phyloP scores from a whole-genome alignment of 2,113 vertebrate species.

The Pycnonotus jocosus region DNA sequence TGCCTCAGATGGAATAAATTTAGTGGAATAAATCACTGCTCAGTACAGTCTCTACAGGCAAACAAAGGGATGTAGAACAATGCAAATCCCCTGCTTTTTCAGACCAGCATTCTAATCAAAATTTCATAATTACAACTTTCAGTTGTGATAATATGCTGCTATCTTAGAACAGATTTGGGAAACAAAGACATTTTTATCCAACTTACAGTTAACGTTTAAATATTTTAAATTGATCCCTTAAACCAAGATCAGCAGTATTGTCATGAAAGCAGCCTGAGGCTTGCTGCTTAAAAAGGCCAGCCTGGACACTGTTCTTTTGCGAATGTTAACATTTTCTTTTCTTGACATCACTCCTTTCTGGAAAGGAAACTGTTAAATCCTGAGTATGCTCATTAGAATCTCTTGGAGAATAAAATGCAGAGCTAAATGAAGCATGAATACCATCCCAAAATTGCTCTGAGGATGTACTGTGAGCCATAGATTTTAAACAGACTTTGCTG shows the following conservation, averaged over 20 bases:
- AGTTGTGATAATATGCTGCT: background rate
- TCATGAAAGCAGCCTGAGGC: background rate
- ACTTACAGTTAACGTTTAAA: background rate
- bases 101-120: background rate
- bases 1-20: background rate
- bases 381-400: background rate
- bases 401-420: background rate
- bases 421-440: conserved; percentile 39
- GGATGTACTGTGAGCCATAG: background rate
- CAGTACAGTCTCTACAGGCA: background rate
- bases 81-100: background rate
- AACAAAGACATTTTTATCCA: background rate
- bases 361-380: conserved; percentile 25
- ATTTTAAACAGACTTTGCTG: conserved; percentile 7
- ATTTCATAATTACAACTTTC: background rate
- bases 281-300: background rate
- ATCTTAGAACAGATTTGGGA: background rate
- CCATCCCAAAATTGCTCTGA: conserved; percentile 13
- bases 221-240: background rate
- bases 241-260: background rate
- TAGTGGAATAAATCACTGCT: background rate
- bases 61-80: background rate
- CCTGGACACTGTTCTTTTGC: background rate
- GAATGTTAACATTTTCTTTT: background rate
- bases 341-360: background rate